phyloP scores from a whole-genome alignment of 1,140 invertebrate genomes.

The Tribolium castaneum region DNA sequence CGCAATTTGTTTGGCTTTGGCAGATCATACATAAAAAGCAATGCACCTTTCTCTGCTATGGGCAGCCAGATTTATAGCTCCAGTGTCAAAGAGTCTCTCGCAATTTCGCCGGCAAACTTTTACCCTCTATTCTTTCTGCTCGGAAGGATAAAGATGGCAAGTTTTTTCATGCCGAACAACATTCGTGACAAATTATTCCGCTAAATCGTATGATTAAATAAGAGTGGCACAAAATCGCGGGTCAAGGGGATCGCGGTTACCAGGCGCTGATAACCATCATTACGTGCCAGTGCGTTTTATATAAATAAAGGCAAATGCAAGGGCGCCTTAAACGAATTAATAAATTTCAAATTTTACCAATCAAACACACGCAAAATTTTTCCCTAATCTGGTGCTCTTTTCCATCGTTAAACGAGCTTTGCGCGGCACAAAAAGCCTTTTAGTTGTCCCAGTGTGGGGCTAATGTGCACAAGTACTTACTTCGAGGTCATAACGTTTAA shows the following conservation, averaged over 20 bases:
- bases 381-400: not conserved
- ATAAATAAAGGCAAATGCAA: slow-evolving; percentile 6
- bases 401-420: slow-evolving; percentile 11
- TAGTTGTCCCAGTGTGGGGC: slow-evolving; percentile 15
- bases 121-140: slow-evolving; percentile 3
- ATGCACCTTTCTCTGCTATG: slow-evolving; percentile 20
- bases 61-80: slow-evolving; percentile 25
- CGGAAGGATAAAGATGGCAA: slow-evolving; percentile 6
- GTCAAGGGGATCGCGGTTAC: slow-evolving; percentile 4
- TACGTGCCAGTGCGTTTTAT: not conserved
- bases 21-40: slow-evolving; percentile 35
- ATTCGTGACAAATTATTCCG: slow-evolving; percentile 30
- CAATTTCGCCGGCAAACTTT: slow-evolving; percentile 12
- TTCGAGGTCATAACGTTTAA: slow-evolving; percentile 18
- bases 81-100: slow-evolving; percentile 13
- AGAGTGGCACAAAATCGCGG: not conserved
- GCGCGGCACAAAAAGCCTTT: slow-evolving; percentile 11
- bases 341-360: slow-evolving; percentile 2
- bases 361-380: not conserved
- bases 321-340: slow-evolving; percentile 4
- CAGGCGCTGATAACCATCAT: not conserved
- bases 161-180: slow-evolving; percentile 25
- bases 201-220: slow-evolving; percentile 24
- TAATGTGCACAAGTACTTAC: slow-evolving; percentile 33
- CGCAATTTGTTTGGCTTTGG: slow-evolving; percentile 31